Base-by-base conservation (phyloP, 2,797 vertebrate genomes). In the Syngnathus acus region DNA sequence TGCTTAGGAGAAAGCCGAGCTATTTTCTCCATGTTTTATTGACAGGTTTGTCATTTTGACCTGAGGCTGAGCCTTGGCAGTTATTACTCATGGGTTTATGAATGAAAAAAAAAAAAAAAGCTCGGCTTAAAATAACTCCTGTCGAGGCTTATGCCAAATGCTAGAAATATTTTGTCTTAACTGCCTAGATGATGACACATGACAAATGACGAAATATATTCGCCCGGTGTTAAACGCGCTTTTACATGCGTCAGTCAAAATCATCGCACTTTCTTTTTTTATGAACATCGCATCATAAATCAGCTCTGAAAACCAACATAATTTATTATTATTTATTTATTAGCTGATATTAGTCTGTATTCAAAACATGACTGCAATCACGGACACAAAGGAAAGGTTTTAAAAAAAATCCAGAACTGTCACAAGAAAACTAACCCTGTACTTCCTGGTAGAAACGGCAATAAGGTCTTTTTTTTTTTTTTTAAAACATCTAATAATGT, bases 71-170 rank as follows among this genome's bases (percentile, higher is more conserved):
- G 26, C 9, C 1, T 57, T 37, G 54, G 54, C 26, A 57, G 23
- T 13, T 32, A 57, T 57, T 14, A 55, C 26, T 7, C 11, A 57
- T 57, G 26, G 4, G 21, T 42, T 23, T 19, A 21, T 42, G 4
- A 17, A 32, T 32, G 26, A 32, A 32, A 32, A 32, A 32, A 62
- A 14, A 45, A 16, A 45, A 45, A 26, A 14, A 14, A n/a, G 40
- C 10, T 8, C 7, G n/a, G 14, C n/a, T 62, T 16, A 62, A 62
- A 45, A 26, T 62, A 62, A 43, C 21, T 62, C 40, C 13, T 62
- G 60, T 62, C 42, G 37, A 45, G 42, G 40, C 11, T 62, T 42
- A 45, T 62, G 60, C 60, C 60, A 62, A 62, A 62, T 45, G 45
- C 60, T 8, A 45, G 6, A 62, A 62, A 43, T 6, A 21, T 23